phyloP scores from a whole-genome alignment of 2,888 invertebrate species.

The Meghimatium bilineatum region DNA sequence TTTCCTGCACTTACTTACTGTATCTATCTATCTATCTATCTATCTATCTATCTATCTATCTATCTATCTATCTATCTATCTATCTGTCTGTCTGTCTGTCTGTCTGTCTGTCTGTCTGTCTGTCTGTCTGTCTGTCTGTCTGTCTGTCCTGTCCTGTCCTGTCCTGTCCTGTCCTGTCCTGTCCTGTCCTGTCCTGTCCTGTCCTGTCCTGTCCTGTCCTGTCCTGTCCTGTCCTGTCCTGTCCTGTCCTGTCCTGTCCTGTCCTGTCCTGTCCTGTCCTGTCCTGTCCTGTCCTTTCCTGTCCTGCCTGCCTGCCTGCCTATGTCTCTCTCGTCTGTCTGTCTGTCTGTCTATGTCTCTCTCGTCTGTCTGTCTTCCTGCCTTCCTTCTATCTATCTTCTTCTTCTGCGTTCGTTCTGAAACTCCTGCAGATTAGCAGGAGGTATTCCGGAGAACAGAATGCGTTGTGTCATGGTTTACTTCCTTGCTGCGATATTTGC shows the following conservation, averaged over 20 bases:
- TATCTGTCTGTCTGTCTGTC: background rate
- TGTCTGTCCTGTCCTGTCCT: no score
- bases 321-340: background rate
- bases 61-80: background rate
- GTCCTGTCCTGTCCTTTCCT: background rate
- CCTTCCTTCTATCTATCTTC: background rate
- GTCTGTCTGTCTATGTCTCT: no score
- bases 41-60: background rate
- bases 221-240: background rate
- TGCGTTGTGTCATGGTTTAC: no score
- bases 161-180: background rate
- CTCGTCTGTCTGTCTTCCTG: background rate
- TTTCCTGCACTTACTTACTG: background rate
- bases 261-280: background rate
- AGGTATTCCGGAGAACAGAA: no score
- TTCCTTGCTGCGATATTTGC: no score
- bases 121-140: background rate
- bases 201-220: background rate
- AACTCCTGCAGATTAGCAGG: no score
- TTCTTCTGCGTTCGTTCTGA: no score
- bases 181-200: no score
- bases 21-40: background rate
- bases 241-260: no score
- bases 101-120: background rate
- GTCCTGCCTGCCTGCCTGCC: background rate